Conservation (phyloP, 2,113 vertebrate species). For the Limnothrissa miodon region DNA sequence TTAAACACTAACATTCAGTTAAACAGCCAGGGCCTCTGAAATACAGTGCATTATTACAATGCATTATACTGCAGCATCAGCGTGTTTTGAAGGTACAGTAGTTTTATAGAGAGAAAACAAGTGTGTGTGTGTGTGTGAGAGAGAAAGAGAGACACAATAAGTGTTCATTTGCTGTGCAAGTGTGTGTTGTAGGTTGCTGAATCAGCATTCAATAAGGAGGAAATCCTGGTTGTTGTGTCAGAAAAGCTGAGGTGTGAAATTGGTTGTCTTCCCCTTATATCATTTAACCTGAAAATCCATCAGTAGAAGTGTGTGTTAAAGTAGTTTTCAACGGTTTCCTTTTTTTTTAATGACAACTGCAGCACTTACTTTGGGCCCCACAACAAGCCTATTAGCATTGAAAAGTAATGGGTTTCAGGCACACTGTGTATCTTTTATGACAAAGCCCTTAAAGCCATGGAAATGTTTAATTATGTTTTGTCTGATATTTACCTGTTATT, state of each 20-base stretch:
- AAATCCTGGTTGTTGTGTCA: neutral
- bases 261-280: neutral
- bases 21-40: neutral
- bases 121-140: neutral
- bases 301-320: neutral
- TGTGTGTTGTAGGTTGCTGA: neutral
- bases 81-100: neutral
- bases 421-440: no score
- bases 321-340: neutral
- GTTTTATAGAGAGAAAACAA: slow-evolving; percentile 1
- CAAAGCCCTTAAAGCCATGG: no score
- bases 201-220: neutral
- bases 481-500: no score
- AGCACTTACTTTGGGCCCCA: neutral
- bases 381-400: neutral
- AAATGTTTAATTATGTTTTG: no score
- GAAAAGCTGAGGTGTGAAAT: neutral
- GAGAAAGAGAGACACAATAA: neutral
- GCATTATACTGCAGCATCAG: neutral
- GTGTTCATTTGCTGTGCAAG: slow-evolving; percentile 12
- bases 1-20: neutral
- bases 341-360: neutral
- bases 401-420: no score
- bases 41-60: neutral
- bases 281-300: neutral